These are phyloP conservation scores for Pimpla rufipes DNA, from an alignment of 2,888 invertebrate genomes.

Conservation along the genomic window DNA sequence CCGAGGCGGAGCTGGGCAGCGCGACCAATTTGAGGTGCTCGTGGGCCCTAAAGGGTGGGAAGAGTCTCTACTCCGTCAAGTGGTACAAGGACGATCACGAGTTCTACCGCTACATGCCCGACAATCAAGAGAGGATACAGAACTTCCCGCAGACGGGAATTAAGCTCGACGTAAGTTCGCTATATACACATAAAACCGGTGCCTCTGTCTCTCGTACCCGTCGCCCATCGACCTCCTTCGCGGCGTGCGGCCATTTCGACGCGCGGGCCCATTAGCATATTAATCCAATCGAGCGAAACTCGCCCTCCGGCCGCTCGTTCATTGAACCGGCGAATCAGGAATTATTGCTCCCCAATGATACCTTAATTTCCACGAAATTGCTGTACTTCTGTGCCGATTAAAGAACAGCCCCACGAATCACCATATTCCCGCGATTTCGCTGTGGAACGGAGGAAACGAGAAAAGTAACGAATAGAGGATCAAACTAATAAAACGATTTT, in stretches of 20 bases:
- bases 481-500: constrained; percentile 38
- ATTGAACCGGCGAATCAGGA: constrained; percentile 61
- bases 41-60: constrained; percentile 74
- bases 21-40: constrained; percentile 75
- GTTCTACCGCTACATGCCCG: constrained; percentile 79
- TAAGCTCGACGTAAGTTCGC: constrained; percentile 77
- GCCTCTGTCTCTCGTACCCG: neutral
- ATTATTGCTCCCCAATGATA: constrained; percentile 67
- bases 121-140: constrained; percentile 73
- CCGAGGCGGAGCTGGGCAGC: constrained; percentile 76
- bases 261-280: constrained; percentile 61
- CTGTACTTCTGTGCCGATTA: constrained; percentile 48
- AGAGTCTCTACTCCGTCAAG: constrained; percentile 79
- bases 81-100: constrained; percentile 83
- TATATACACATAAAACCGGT: neutral
- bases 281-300: constrained; percentile 68
- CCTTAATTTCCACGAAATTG: constrained; percentile 61
- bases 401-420: constrained; percentile 58
- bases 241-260: constrained; percentile 19
- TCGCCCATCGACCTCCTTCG: constrained; percentile 1
- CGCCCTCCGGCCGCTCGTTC: constrained; percentile 20
- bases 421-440: constrained; percentile 37
- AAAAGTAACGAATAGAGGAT: constrained; percentile 17
- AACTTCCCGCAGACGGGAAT: constrained; percentile 77
- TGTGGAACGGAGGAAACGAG: constrained; percentile 2